Percentiles rank a stretch among this genome's conserved stretches.
Evolutionary conservation across 1,140 invertebrate species (phyloP).

Genomic region (Lysiphlebus fabarum): DNA sequence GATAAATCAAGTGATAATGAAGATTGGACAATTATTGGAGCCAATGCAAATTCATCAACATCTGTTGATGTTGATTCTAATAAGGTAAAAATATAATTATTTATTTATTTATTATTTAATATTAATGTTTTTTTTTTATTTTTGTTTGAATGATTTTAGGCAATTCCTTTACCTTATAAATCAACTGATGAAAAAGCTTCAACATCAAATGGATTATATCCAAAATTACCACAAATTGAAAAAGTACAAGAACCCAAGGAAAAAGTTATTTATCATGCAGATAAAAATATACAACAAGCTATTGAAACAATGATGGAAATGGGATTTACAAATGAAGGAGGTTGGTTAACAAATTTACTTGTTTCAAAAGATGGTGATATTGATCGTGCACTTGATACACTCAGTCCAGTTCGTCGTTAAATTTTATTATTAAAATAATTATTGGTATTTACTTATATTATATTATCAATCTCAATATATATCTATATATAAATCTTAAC

Average conservation of each 20-base stretch:
- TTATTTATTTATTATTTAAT: not conserved
- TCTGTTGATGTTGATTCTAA: constrained; percentile 13
- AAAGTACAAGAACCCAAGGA: not conserved
- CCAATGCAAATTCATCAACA: not conserved
- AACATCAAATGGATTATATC: constrained; percentile 30
- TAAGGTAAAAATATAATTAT: constrained; percentile 22
- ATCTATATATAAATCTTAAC: too few species aligned
- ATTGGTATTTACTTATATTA: not conserved
- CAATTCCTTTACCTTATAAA: constrained; percentile 14
- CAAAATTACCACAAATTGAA: constrained; percentile 29
- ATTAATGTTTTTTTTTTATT: constrained; percentile 4
- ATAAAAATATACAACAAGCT: constrained; percentile 61
- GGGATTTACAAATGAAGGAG: constrained; percentile 77
- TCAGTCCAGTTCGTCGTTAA: constrained; percentile 37
- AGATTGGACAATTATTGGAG: constrained; percentile 39
- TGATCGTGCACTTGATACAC: constrained; percentile 65
- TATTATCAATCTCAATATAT: not conserved
- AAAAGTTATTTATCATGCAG: constrained; percentile 42
- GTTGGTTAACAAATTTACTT: constrained; percentile 60
- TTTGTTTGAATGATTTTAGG: constrained; percentile 19
- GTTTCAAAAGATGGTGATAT: constrained; percentile 68
- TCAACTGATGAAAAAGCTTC: constrained; percentile 5
- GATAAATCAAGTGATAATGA: constrained; percentile 28
- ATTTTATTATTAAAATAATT: too few species aligned
- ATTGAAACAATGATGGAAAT: constrained; percentile 72